These are phyloP conservation scores for Conops quadrifasciatus DNA, from an alignment of 2,888 invertebrate genomes.

Conservation along the genomic window DNA sequence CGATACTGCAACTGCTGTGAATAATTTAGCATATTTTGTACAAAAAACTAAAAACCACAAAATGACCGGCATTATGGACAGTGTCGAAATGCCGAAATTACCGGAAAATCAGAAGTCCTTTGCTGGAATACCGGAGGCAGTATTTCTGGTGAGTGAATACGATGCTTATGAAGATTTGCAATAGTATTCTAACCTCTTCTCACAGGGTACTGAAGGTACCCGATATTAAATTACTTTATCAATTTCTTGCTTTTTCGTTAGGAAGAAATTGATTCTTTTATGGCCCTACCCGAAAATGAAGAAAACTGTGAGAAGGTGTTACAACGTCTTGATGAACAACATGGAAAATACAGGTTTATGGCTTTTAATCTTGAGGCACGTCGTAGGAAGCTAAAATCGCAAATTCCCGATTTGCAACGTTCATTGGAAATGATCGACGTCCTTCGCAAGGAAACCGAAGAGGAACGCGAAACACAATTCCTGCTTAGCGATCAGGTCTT, in stretches of 20 bases:
- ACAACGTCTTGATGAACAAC: constrained; percentile 87
- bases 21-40: constrained; percentile 43
- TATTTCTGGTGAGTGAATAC: constrained; percentile 84
- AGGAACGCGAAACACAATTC: constrained; percentile 84
- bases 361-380: constrained; percentile 90
- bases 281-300: constrained; percentile 83
- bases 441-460: constrained; percentile 80
- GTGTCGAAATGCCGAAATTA: constrained; percentile 63
- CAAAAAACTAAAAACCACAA: constrained; percentile 43
- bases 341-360: constrained; percentile 97
- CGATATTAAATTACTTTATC: background rate
- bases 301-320: constrained; percentile 86
- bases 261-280: constrained; percentile 96
- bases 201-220: background rate
- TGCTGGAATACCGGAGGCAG: constrained; percentile 87
- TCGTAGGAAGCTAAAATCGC: constrained; percentile 83
- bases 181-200: constrained; percentile 41
- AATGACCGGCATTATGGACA: constrained; percentile 61
- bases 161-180: no score
- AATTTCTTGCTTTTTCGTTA: constrained; percentile 54
- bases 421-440: constrained; percentile 92
- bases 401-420: constrained; percentile 93
- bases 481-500: constrained; percentile 92
- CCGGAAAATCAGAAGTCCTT: constrained; percentile 69
- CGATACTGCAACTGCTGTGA: constrained; percentile 43